phyloP scores from a whole-genome alignment of 2,797 vertebrate species.

The Anas acuta region DNA sequence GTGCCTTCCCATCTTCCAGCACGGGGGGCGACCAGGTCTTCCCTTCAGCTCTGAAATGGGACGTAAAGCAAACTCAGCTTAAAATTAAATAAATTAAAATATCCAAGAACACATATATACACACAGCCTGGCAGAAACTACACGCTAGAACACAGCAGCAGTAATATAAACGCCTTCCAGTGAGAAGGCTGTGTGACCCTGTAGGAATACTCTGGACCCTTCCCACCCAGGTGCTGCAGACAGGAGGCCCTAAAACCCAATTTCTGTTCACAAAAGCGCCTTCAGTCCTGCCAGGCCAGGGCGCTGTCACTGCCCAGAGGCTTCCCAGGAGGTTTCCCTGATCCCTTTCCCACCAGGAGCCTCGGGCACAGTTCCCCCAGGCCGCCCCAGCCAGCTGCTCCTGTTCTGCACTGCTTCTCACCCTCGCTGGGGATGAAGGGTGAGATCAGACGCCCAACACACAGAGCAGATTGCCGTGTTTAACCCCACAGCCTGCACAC shows the following conservation, averaged over 20 bases:
- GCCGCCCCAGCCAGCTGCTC: too few relatives aligned
- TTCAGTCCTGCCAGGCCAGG: neutral
- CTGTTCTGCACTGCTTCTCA: neutral
- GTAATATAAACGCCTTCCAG: neutral
- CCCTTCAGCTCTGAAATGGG: conserved; percentile 85
- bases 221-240: neutral
- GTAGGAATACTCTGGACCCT: neutral
- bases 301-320: neutral
- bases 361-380: neutral
- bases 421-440: neutral
- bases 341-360: neutral
- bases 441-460: neutral
- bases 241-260: neutral
- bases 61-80: conserved; percentile 40
- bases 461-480: neutral
- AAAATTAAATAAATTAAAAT: neutral
- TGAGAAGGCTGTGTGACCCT: neutral
- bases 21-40: conserved; percentile 85
- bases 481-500: neutral
- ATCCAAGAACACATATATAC: fast-evolving
- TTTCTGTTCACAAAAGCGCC: neutral
- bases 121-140: neutral
- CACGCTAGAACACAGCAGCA: neutral
- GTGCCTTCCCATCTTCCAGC: conserved; percentile 89
- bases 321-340: neutral